Percentiles rank a stretch among this genome's conserved stretches.
These are phyloP conservation scores for Ricordea florida DNA, from an alignment of 92 coral and sea anemone species.

Conservation along the genomic window DNA sequence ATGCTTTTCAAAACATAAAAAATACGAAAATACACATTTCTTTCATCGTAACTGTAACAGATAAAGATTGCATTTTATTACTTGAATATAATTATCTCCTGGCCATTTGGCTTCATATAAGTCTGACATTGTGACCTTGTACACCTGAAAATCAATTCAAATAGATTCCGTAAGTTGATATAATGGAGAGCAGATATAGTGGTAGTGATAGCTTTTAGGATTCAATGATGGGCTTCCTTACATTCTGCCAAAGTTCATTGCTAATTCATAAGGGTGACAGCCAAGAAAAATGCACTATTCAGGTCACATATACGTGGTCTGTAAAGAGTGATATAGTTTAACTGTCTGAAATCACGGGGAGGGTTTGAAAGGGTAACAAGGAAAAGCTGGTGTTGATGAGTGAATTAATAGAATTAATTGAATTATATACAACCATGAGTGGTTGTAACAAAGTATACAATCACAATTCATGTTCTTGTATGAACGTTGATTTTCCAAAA, in stretches of 20 bases:
- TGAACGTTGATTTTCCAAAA: background rate
- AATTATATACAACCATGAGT: background rate
- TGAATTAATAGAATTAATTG: slow-evolving; percentile 17
- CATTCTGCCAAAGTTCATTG: background rate
- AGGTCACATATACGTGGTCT: background rate
- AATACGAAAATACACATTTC: no score
- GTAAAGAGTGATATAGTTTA: background rate
- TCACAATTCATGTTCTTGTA: slow-evolving; percentile 2
- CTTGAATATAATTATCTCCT: background rate
- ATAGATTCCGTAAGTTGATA: background rate
- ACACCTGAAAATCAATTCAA: no score
- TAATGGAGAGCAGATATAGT: background rate
- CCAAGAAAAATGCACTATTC: no score
- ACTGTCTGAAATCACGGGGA: slow-evolving; percentile 24
- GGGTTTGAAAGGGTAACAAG: slow-evolving; percentile 39
- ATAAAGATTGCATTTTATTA: background rate
- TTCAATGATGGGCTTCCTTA: background rate
- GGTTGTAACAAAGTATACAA: background rate
- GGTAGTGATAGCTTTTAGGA: background rate
- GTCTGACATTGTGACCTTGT: no score
- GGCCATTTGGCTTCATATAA: no score
- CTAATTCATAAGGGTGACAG: no score
- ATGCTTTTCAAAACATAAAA: background rate
- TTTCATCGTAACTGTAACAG: background rate
- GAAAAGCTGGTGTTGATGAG: slow-evolving; percentile 22